Evolutionary conservation across 1,140 invertebrate genomes (phyloP).

Genomic region (Helicoverpa zea): DNA sequence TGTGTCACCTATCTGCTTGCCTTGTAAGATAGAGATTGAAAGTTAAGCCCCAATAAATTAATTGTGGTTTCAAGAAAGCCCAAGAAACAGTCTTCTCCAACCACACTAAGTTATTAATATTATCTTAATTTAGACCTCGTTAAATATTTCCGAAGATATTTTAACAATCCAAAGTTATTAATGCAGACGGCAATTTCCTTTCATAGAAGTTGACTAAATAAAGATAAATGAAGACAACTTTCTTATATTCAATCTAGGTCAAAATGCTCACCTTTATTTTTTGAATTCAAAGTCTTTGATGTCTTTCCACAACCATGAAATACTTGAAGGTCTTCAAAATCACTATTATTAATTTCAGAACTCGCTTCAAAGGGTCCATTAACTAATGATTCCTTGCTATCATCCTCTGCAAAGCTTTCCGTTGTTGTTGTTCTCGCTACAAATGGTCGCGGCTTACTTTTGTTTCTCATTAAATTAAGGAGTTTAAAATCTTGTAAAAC

Average conservation of each 20-base stretch:
- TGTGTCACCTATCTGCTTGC: conserved; percentile 59
- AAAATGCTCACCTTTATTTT: conserved; percentile 56
- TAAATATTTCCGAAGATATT: neutral
- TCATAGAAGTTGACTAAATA: neutral
- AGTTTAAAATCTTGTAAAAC: conserved; percentile 79
- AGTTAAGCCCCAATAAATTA: neutral
- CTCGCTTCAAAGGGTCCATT: conserved; percentile 45
- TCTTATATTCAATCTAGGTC: neutral
- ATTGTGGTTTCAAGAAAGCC: no score
- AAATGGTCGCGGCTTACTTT: conserved; percentile 55
- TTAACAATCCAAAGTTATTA: no score
- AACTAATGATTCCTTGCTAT: conserved; percentile 54
- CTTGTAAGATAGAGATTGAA: conserved; percentile 23
- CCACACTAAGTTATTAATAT: no score
- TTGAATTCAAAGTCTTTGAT: conserved; percentile 28
- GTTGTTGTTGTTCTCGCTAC: conserved; percentile 62
- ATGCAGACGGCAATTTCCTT: no score
- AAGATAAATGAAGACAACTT: neutral
- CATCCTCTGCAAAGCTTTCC: conserved; percentile 56
- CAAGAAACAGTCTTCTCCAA: no score
- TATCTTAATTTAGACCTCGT: neutral
- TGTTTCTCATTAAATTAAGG: conserved; percentile 70
- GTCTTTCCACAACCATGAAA: conserved; percentile 68
- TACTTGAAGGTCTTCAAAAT: conserved; percentile 61
- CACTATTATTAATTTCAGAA: conserved; percentile 48